Evolutionary conservation across 1,140 invertebrate species (phyloP).

Genomic region (Nasonia giraulti): DNA sequence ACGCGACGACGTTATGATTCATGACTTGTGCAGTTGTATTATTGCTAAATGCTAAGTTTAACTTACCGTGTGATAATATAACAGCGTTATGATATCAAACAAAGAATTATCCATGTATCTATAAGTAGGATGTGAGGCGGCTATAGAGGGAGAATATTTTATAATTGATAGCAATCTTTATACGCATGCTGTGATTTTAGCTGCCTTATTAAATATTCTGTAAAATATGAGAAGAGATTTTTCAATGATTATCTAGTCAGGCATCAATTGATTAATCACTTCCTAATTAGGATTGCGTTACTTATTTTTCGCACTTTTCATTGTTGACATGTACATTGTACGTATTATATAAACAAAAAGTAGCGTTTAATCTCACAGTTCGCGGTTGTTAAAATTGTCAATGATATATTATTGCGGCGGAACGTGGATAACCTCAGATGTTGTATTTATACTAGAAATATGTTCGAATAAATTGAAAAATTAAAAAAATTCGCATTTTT

Average conservation of each 20-base stretch:
- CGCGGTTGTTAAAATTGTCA: neutral
- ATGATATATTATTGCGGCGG: neutral
- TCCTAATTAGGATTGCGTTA: too few relatives aligned
- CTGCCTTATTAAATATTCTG: neutral
- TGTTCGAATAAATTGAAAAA: neutral
- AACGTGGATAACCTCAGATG: neutral
- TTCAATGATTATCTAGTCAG: too few relatives aligned
- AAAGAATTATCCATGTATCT: too few relatives aligned
- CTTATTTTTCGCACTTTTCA: too few relatives aligned
- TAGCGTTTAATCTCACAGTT: too few relatives aligned
- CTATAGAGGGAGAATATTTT: neutral
- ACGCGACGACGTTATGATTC: neutral
- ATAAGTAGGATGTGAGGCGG: too few relatives aligned
- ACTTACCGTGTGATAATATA: too few relatives aligned
- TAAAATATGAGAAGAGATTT: neutral
- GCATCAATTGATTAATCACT: too few relatives aligned
- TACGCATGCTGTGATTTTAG: neutral
- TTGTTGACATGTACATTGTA: too few relatives aligned
- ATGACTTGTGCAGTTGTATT: neutral
- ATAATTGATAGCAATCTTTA: neutral
- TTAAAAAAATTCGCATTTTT: neutral
- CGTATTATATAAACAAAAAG: too few relatives aligned
- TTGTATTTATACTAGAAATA: neutral
- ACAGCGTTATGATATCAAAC: too few relatives aligned
- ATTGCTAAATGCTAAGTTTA: neutral